Percentiles rank a stretch among this genome's conserved stretches.
These are phyloP conservation scores for Anomalospiza imberbis DNA, from an alignment of 2,797 vertebrate genomes.

Conservation along the genomic window DNA sequence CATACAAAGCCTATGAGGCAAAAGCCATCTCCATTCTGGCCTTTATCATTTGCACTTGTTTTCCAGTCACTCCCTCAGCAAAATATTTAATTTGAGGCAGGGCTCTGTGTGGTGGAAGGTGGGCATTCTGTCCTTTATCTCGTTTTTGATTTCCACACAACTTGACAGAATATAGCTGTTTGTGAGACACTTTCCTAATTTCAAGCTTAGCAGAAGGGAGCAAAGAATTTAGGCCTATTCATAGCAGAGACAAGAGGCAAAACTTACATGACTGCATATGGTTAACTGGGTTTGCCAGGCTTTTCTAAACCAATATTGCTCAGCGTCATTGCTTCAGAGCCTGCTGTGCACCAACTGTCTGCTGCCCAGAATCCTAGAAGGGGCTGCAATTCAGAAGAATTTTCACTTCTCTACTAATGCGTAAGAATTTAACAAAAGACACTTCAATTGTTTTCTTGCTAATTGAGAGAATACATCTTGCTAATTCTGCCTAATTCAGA, in stretches of 20 bases:
- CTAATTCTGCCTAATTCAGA: neutral
- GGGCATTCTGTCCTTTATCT: neutral
- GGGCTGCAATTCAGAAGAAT: neutral
- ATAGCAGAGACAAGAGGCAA: neutral
- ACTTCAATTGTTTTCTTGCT: neutral
- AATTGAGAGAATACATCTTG: neutral
- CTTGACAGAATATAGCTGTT: neutral
- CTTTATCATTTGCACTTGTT: neutral
- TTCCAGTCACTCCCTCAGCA: neutral
- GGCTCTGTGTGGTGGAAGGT: neutral
- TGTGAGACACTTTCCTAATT: neutral
- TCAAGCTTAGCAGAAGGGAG: neutral
- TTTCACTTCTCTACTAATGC: neutral
- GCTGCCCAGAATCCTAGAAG: neutral
- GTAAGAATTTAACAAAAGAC: neutral
- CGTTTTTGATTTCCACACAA: neutral
- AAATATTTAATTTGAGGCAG: neutral
- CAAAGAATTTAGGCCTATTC: neutral
- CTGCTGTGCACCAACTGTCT: constrained; percentile 55
- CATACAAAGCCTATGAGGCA: neutral
- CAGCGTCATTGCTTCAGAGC: neutral
- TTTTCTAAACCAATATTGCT: neutral
- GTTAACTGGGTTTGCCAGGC: constrained; percentile 18
- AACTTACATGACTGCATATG: constrained; percentile 1
- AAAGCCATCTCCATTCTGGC: neutral